Base-by-base conservation (phyloP, 1,140 invertebrate genomes). In the Pantala flavescens region DNA sequence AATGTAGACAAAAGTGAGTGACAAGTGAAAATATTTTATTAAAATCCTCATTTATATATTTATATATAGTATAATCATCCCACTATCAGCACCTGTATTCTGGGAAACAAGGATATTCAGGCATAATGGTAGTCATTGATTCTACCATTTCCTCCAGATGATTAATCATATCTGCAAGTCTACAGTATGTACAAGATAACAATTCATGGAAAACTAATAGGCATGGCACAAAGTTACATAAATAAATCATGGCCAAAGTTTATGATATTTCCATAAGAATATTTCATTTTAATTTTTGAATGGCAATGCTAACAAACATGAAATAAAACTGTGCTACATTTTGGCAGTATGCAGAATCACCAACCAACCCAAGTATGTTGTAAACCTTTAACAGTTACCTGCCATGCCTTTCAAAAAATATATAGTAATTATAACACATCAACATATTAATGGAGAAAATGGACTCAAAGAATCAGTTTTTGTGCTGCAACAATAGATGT, bases 51-150 rank as follows among this genome's bases (percentile, higher is more conserved):
- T 36, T n/a, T n/a, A 36, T 63, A 19, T 21, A 63, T 63, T 63
- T 63, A 63, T 63, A 63, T 63, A 63, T 63, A 63, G 49, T 63
- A 63, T 63, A 63, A 63, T 63, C 49, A 63, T 63, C 49, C 49
- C 49, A 63, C 14, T 63, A 63, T 63, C 49, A 63, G 49, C 49
- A 63, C 49, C 49, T 63, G 49, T 63, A 7, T 16, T 16, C n/a
- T 19, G 49, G 49, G 49, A 63, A 63, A 63, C 49, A 63, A 16
- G 49, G 49, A 19, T 63, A 19, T 63, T 63, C 49, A 63, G 49
- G 49, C 49, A 63, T 63, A 19, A 21, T 21, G 49, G 49, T 63
- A 63, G 12, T 63, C 28, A 36, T 36, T 19, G 49, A 21, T 21
- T 63, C 49, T 63, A 63, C 49, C 49, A 63, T 63, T 63, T 36